These are phyloP conservation scores for Epinephelus fuscoguttatus DNA, from an alignment of 2,113 vertebrate genomes.

Conservation along the genomic window DNA sequence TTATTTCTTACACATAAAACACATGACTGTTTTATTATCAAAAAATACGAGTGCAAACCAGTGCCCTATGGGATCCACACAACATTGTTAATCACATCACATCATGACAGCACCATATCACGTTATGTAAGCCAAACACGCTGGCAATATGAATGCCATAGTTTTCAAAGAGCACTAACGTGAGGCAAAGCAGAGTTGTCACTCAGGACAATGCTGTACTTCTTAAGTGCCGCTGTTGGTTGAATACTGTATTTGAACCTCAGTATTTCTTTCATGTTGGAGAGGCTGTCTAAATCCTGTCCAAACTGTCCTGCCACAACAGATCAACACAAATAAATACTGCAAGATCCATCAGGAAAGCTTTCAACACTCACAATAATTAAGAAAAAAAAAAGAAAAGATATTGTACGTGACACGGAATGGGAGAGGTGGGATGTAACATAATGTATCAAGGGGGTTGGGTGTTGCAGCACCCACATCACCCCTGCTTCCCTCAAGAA, in stretches of 20 bases:
- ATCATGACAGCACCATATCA: not conserved
- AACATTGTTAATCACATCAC: slow-evolving; percentile 1
- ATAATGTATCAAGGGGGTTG: not conserved
- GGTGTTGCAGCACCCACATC: not conserved
- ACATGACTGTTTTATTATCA: not conserved
- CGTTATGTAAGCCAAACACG: not conserved
- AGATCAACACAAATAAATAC: too few relatives aligned
- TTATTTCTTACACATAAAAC: not conserved
- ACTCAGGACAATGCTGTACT: not conserved
- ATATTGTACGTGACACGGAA: too few relatives aligned
- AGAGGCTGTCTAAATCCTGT: slow-evolving; percentile 25
- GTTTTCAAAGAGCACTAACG: not conserved
- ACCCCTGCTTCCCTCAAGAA: not conserved
- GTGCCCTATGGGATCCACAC: too few relatives aligned
- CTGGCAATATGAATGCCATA: not conserved
- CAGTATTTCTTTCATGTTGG: slow-evolving; percentile 26
- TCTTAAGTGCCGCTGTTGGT: not conserved
- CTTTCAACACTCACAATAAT: too few relatives aligned
- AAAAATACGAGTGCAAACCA: not conserved
- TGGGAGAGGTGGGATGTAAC: too few relatives aligned
- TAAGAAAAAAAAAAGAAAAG: too few relatives aligned
- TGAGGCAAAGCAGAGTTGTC: not conserved
- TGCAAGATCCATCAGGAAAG: too few relatives aligned
- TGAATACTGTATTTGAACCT: slow-evolving; percentile 20
- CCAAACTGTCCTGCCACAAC: not conserved